phyloP scores from a whole-genome alignment of 2,888 invertebrate species.

The Neria commutata region DNA sequence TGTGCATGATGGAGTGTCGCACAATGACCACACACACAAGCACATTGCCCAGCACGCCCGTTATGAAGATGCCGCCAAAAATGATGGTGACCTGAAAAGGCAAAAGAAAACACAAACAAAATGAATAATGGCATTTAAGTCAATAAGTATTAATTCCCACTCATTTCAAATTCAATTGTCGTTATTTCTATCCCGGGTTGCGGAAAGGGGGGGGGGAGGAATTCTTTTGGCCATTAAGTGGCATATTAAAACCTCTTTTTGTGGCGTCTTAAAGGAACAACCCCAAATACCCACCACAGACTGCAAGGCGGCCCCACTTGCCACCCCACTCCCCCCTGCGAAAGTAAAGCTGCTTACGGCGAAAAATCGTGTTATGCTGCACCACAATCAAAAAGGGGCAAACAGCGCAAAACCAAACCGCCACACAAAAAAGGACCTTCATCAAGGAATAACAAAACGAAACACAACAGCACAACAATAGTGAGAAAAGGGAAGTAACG shows the following conservation, averaged over 20 bases:
- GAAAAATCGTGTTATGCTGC: background rate
- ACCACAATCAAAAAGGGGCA: background rate
- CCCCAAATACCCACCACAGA: too few species aligned
- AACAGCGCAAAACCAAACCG: background rate
- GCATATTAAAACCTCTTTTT: too few species aligned
- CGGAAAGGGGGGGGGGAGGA: too few species aligned
- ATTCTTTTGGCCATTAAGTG: too few species aligned
- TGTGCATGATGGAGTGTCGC: conserved; percentile 81
- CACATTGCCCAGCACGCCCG: conserved; percentile 83
- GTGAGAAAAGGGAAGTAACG: background rate
- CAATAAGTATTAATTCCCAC: background rate
- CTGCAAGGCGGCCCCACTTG: background rate
- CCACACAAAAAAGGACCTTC: background rate
- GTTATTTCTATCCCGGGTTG: too few species aligned
- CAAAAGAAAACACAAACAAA: too few species aligned
- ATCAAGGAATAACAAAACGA: background rate
- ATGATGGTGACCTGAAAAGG: conserved; percentile 68
- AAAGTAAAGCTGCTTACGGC: background rate
- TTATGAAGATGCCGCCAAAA: conserved; percentile 78
- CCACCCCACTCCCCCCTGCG: background rate
- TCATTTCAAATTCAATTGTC: too few species aligned
- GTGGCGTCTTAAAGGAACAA: too few species aligned
- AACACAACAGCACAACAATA: background rate
- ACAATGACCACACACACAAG: conserved; percentile 86
- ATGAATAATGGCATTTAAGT: background rate